Base-by-base conservation (phyloP, 1,140 invertebrate genomes). In the Drosophila saltans region DNA sequence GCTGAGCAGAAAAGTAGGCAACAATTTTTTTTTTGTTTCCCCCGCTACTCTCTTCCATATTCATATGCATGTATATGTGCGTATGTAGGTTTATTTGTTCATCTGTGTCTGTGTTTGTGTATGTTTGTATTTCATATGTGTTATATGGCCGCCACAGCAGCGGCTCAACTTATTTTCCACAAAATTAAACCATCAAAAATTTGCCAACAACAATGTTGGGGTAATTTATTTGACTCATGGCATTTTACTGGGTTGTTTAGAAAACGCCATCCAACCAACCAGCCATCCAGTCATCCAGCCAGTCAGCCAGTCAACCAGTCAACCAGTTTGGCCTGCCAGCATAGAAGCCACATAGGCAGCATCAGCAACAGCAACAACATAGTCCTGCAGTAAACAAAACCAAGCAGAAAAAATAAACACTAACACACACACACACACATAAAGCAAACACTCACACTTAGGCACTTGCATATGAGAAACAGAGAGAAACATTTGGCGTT, bases 131-230 rank as follows among this genome's bases (percentile, higher is more conserved):
- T 65, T 61, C 67, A 40, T 82, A 73, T 84, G 66, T 76, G 69
- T 60, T 89, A 74, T 83, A 86, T 70, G 80, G 83, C 59, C 83
- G 69, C 82, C 85, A 58, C 84, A 89, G 80, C 76, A 88, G 84
- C 84, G 84, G 83, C 84, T 88, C 79, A 88, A 88, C 84, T 88
- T 88, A 88, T 88, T 88, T 88, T 88, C 84, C 84, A 88, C 84
- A 88, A 88, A 88, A 88, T 88, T 88, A 88, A 88, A 88, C 84
- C 84, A 89, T 88, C 84, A 88, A 88, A 88, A 88, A 88, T 88
- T 88, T 88, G 80, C 84, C 84, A 88, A 88, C 84, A 88, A 88
- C 84, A 88, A 88, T 88, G 84, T 69, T 64, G 85, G 84, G 80
- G 85, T 88, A 88, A 88, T 88, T 88, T 88, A 88, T 88, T 89